Conservation (phyloP, 2,113 vertebrate genomes). For the Petrocephalus microphthalmus region DNA sequence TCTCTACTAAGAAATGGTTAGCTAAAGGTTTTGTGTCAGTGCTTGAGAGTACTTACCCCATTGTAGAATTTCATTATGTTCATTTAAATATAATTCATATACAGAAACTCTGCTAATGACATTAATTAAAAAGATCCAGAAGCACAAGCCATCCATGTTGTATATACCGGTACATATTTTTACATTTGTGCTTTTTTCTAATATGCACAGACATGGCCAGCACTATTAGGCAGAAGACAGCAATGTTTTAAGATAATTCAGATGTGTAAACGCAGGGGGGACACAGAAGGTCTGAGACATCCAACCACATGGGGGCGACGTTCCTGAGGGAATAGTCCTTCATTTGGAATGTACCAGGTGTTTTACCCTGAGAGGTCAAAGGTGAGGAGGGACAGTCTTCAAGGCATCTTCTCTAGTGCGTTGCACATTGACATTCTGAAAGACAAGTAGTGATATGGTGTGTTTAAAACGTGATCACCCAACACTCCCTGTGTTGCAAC, state of each 20-base stretch:
- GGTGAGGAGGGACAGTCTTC: constrained; percentile 13
- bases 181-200: neutral
- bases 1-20: neutral
- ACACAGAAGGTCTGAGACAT: neutral
- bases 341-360: neutral
- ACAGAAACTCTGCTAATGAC: neutral
- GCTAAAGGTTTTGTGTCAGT: neutral
- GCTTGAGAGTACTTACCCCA: neutral
- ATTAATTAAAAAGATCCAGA: neutral
- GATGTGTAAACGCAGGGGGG: neutral
- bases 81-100: neutral
- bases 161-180: neutral
- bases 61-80: neutral
- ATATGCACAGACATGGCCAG: neutral
- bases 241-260: neutral
- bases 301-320: neutral
- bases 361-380: neutral
- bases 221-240: neutral
- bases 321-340: neutral
- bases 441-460: neutral
- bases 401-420: constrained; percentile 14
- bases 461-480: neutral
- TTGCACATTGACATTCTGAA: constrained; percentile 11
- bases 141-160: neutral
- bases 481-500: neutral